Evolutionary conservation across 92 coral and sea anemone species (phyloP), one percentile per base, ranked within the genome.

Genomic region (Umimayanthus chanpuru): DNA sequence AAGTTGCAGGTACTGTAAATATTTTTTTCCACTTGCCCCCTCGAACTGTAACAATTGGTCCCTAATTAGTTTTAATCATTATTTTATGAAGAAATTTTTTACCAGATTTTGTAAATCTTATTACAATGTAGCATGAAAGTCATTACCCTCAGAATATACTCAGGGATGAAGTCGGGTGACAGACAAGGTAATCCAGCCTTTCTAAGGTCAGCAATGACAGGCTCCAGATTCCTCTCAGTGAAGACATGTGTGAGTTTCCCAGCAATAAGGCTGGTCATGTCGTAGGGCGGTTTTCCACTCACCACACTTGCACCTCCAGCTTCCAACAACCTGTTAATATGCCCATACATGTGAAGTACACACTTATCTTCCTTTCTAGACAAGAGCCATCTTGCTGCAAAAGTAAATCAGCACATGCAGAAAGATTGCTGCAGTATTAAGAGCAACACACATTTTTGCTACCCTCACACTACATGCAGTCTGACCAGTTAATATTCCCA

Each of bases 131-230:
- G 18, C 58, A 53, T 53, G 20, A 53, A 53, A 0, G 58, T 11
- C 18, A 53, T 53, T 53, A 97, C 99, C 96, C 90, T 92, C n/a
- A 97, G 89, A n/a, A 97, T 94, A 75, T 88, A 93, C 79, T 97
- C 99, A 88, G 99, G 99, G 49, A 97, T 95, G 77, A 90, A 94
- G 83, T 97, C 96, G 61, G 98, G 94, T 25, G 98, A 90, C 21
- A 91, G 79, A 77, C 96, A 94, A 14, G 92, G 94, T n/a, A 97
- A 80, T 11, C 99, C 98, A 44, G 91, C 91, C 81, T 83, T 76
- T 84, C 87, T 89, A 53, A 97, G 90, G 44, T 82, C 90, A 77
- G 89, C 75, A 41, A 95, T 93, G 56, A 91, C 96, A 18, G 88
- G 21, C 73, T 92, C 95, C 77, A 95, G 65, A 20, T 89, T 89